Evolutionary conservation across 2,113 vertebrate genomes (phyloP), one percentile per base, ranked within the genome.

Genomic region (Erythrocercus mccallii): DNA sequence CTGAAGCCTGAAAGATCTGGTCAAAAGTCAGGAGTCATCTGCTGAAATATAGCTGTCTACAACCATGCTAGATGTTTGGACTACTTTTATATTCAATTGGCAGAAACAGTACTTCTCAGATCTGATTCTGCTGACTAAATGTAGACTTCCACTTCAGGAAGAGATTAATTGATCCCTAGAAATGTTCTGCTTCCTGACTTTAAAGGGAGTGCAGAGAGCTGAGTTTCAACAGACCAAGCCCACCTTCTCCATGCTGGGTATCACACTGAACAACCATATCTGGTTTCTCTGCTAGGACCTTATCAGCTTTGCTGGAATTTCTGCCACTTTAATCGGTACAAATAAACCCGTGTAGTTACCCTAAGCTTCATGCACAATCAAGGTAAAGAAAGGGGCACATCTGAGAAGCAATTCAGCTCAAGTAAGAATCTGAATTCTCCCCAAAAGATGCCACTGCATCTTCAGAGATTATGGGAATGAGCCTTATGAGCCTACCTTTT

Each of bases 81-180:
- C 74, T 86, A 76, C 90, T 66, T 94, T 83, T 86, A 45, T 47
- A 92, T 66, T 73, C 69, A 81, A 3, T 4, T 85, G 78, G 85
- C 92, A 97, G 62, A 86, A 92, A 69, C 69, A 60, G 31, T 72
- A 56, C 56, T 93, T 86, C 91, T 83, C 74, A 88, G 88, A 78
- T 78, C 68, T 77, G 68, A 86, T 90, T 95, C 80, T 94, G 92
- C 76, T 88, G 82, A 93, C 83, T 88, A 81, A 92, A 86, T 9
- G 77, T 83, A 90, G 76, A 60, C 80, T 94, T 88, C 68, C 40
- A 88, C 80, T 90, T 71, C 86, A 90, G 72, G 74, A 96, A 95
- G 71, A 82, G 57, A 77, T 38, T 0, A 94, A 85, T 42, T 72
- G 58, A 81, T 96, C 82, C 76, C 80, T 45, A 84, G 91, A 96